These are phyloP conservation scores for Catostylus mosaicus DNA, from an alignment of 30 jellyfish, hydroid and myxozoan genomes.

Conservation along the genomic window DNA sequence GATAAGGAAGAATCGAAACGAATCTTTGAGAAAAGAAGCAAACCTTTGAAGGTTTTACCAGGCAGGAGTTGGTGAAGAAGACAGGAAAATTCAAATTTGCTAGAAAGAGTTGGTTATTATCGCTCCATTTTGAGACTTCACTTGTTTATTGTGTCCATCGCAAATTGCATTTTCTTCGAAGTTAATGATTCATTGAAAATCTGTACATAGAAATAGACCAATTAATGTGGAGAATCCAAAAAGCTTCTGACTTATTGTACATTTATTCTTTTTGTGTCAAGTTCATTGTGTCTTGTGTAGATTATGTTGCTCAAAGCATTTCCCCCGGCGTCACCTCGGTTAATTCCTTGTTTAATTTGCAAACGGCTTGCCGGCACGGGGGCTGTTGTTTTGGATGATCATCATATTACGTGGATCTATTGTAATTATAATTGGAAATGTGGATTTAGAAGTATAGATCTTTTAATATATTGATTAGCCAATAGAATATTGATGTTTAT, in stretches of 20 bases:
- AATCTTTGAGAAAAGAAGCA: too few species aligned
- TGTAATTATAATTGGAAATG: conserved; percentile 44
- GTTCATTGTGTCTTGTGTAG: neutral
- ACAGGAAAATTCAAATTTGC: too few species aligned
- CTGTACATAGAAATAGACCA: too few species aligned
- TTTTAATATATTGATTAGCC: conserved; percentile 67
- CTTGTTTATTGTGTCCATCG: too few species aligned
- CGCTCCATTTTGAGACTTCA: too few species aligned
- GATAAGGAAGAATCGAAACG: too few species aligned
- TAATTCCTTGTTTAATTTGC: neutral
- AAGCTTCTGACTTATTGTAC: conserved; percentile 4
- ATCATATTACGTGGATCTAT: conserved; percentile 30
- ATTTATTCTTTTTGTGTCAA: neutral
- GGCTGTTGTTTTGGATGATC: conserved; percentile 21
- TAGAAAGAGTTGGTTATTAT: too few species aligned
- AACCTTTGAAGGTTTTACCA: too few species aligned
- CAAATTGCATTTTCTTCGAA: too few species aligned
- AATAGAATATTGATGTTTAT: conserved; percentile 56
- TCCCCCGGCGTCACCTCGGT: neutral
- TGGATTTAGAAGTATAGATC: conserved; percentile 57
- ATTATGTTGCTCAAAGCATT: conserved; percentile 17
- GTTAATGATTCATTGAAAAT: too few species aligned
- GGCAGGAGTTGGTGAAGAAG: too few species aligned
- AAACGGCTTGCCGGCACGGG: conserved; percentile 8
- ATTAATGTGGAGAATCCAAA: too few species aligned